These are phyloP conservation scores for Lapara coniferarum DNA, from an alignment of 2,888 invertebrate species.

Conservation along the genomic window DNA sequence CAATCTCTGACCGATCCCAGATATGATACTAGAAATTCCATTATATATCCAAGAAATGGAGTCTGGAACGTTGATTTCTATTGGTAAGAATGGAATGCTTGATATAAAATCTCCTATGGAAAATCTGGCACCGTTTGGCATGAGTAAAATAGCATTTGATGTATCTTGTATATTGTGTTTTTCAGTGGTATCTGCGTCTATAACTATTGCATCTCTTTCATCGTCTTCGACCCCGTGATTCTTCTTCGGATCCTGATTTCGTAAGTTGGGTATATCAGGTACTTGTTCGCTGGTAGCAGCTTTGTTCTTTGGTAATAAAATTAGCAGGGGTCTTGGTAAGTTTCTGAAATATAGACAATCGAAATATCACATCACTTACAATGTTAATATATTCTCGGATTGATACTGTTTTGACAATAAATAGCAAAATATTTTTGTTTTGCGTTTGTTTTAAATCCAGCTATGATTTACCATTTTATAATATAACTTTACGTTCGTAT, in stretches of 20 bases:
- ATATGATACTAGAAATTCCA: slow-evolving; percentile 61
- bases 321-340: slow-evolving; percentile 51
- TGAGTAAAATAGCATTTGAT: slow-evolving; percentile 50
- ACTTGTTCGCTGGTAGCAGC: slow-evolving; percentile 37
- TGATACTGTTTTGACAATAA: too few species aligned
- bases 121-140: slow-evolving; percentile 54
- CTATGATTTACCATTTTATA: too few species aligned
- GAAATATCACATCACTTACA: background rate
- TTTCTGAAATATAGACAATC: slow-evolving; percentile 45
- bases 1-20: slow-evolving; percentile 61
- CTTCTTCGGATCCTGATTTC: slow-evolving; percentile 33
- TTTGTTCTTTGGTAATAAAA: slow-evolving; percentile 54
- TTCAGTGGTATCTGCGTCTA: slow-evolving; percentile 54
- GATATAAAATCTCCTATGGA: slow-evolving; percentile 77
- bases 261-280: background rate
- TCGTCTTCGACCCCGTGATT: slow-evolving; percentile 48
- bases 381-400: background rate
- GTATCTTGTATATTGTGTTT: slow-evolving; percentile 27
- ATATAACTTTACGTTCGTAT: too few species aligned
- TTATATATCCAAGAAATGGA: slow-evolving; percentile 73
- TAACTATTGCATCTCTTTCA: slow-evolving; percentile 57
- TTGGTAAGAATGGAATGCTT: slow-evolving; percentile 82
- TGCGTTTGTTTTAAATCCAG: too few species aligned
- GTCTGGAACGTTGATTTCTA: slow-evolving; percentile 86
- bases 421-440: too few species aligned